A percentile compares a stretch with the other conserved stretches of the same genome.
These are phyloP conservation scores for Pycnomerus fuliginosus DNA, from an alignment of 2,888 invertebrate genomes.

Conservation along the genomic window DNA sequence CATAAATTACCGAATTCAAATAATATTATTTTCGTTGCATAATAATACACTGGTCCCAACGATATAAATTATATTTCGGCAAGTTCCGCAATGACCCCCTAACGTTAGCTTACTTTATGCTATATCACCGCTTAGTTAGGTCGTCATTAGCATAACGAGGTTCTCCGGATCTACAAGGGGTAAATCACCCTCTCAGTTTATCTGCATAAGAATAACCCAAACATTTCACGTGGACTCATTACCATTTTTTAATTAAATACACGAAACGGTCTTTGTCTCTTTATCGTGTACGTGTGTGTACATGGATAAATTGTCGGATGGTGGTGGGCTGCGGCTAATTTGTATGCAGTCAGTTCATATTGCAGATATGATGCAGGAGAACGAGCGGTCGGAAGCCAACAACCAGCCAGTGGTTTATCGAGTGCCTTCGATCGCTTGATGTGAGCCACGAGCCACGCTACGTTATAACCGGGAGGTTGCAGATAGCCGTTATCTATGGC, in stretches of 20 bases:
- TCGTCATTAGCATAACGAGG: too few species aligned
- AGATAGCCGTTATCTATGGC: constrained; percentile 43
- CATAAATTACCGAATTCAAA: too few species aligned
- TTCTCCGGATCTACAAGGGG: too few species aligned
- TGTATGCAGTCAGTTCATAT: constrained; percentile 32
- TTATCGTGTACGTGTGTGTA: too few species aligned
- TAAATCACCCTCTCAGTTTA: constrained; percentile 1
- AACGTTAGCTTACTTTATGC: too few species aligned
- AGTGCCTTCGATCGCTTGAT: constrained; percentile 30
- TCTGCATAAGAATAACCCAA: constrained; percentile 6
- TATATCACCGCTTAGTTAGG: too few species aligned
- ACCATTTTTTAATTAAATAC: constrained; percentile 8
- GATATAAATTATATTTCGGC: too few species aligned
- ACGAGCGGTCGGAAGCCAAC: constrained; percentile 7
- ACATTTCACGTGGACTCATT: constrained; percentile 3
- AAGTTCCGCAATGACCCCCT: too few species aligned
- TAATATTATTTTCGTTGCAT: too few species aligned
- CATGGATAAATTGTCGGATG: constrained; percentile 2
- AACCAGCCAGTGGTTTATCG: constrained; percentile 20
- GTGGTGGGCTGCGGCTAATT: constrained; percentile 28
- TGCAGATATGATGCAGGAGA: constrained; percentile 33
- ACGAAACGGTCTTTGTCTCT: too few species aligned
- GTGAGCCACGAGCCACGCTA: too few species aligned
- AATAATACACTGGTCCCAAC: too few species aligned
- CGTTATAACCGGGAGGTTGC: constrained; percentile 32